These are phyloP conservation scores for Scortum barcoo DNA, from an alignment of 2,113 vertebrate genomes.

Conservation along the genomic window DNA sequence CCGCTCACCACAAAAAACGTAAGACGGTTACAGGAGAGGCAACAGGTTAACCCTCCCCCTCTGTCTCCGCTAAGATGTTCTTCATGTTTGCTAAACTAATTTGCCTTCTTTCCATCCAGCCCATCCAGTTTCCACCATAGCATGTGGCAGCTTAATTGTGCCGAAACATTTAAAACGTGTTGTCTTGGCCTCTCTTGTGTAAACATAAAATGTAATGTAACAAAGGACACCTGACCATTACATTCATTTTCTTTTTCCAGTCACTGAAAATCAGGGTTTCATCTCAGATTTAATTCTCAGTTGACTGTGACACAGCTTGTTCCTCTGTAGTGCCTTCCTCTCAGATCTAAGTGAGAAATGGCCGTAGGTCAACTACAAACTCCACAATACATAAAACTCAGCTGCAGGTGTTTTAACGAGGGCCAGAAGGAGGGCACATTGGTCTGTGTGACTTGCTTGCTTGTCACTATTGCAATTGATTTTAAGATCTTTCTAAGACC, in stretches of 20 bases:
- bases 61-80: constrained; percentile 16
- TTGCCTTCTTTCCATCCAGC: constrained; percentile 22
- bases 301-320: not conserved
- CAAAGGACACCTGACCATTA: constrained; percentile 2
- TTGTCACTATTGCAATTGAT: not conserved
- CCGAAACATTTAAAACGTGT: constrained; percentile 2
- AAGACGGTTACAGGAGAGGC: constrained; percentile 3
- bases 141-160: not conserved
- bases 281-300: not conserved
- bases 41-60: constrained; percentile 27
- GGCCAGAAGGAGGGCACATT: no score
- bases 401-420: not conserved
- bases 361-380: not conserved
- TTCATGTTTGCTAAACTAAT: constrained; percentile 47
- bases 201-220: constrained; percentile 6
- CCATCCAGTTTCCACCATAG: not conserved
- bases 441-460: not conserved
- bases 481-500: not conserved
- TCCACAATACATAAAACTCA: not conserved
- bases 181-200: not conserved
- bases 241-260: not conserved
- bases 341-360: constrained; percentile 9
- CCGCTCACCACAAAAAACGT: not conserved
- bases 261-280: not conserved
- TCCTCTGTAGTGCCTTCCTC: not conserved